These are phyloP conservation scores for Macroglossus sobrinus DNA, from an alignment of 2,113 vertebrate species.

Conservation along the genomic window DNA sequence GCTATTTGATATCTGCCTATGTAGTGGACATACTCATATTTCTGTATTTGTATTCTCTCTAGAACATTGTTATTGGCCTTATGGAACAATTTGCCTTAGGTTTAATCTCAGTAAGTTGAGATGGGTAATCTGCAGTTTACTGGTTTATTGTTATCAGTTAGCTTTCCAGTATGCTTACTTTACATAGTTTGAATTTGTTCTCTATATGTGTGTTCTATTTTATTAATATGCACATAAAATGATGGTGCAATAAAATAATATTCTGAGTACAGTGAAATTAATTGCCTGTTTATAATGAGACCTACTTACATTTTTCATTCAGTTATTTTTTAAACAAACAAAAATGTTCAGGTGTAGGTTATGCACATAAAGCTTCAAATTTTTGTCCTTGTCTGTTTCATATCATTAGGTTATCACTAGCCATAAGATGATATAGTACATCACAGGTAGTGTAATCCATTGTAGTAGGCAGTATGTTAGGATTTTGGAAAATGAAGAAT, in stretches of 20 bases:
- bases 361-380: background rate
- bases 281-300: background rate
- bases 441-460: background rate
- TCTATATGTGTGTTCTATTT: background rate
- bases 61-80: background rate
- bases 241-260: background rate
- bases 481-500: background rate
- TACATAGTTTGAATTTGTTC: background rate
- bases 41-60: background rate
- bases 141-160: background rate
- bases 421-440: background rate
- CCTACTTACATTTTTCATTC: background rate
- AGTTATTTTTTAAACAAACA: slow-evolving; percentile 26
- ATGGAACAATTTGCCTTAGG: background rate
- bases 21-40: background rate
- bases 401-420: slow-evolving; percentile 39
- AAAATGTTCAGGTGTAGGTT: background rate
- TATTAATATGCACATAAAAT: background rate
- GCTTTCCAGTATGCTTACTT: background rate
- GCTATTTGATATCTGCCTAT: background rate
- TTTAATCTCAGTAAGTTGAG: background rate
- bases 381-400: slow-evolving; percentile 40
- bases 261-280: background rate
- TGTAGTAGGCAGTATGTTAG: background rate
- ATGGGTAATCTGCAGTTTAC: background rate